phyloP scores from a whole-genome alignment of 2,888 invertebrate species.

The Caenorhabditis sulstoni region DNA sequence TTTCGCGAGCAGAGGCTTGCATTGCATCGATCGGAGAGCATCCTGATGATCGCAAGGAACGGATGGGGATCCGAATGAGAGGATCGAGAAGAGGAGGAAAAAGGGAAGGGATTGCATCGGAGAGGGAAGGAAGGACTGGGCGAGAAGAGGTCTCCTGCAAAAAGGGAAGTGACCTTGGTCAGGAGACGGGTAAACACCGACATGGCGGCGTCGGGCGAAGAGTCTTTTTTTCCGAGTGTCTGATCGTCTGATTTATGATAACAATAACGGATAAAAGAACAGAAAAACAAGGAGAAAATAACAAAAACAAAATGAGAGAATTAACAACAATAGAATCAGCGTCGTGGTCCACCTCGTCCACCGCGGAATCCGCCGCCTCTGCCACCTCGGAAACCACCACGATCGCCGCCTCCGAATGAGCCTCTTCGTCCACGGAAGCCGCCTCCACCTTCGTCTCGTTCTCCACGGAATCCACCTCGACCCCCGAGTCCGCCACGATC shows the following conservation, averaged over 20 bases:
- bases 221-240: not conserved
- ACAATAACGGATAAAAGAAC: slow-evolving; percentile 22
- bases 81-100: slow-evolving; percentile 1
- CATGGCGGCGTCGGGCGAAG: slow-evolving; percentile 32
- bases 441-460: slow-evolving; percentile 20
- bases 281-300: slow-evolving; percentile 17
- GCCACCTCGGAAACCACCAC: slow-evolving; percentile 15
- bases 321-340: not conserved
- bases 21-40: slow-evolving; percentile 45
- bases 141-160: not conserved
- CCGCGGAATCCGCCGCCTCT: slow-evolving; percentile 18
- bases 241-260: not conserved
- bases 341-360: slow-evolving; percentile 17
- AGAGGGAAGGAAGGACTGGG: slow-evolving; percentile 23
- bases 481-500: slow-evolving; percentile 33
- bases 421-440: too few relatives aligned
- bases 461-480: slow-evolving; percentile 33
- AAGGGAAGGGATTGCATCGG: slow-evolving; percentile 2
- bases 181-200: slow-evolving; percentile 36
- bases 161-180: slow-evolving; percentile 35
- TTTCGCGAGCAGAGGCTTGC: slow-evolving; percentile 33
- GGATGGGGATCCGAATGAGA: not conserved
- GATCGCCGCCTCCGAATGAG: slow-evolving; percentile 8
- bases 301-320: slow-evolving; percentile 13
- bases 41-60: slow-evolving; percentile 45